Base-by-base conservation (phyloP, 2,797 vertebrate species). In the Rhinatrema bivittatum region DNA sequence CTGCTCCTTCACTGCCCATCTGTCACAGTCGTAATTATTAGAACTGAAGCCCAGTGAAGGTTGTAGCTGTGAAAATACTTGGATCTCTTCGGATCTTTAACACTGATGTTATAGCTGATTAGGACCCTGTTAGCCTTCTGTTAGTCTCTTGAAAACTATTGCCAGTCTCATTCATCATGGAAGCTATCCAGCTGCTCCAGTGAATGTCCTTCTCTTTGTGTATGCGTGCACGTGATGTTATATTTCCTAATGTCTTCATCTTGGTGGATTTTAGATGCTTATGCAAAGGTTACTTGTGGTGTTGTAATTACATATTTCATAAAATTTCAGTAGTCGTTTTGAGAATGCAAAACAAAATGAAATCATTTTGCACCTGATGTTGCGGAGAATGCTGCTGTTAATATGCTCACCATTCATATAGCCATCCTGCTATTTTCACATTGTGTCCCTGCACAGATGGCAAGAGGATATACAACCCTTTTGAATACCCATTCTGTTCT, bases 11-110 rank as follows among this genome's bases (percentile, higher is more conserved):
- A 68, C 58, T 3, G 46, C 63, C 76, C 76, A 81, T 78, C 76
- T 82, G 79, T 75, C 70, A 57, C 58, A 4, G 53, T 55, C 49
- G 23, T 77, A 77, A 82, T 78, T 68, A 71, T 65, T 39, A 53
- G 66, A 65, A 62, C 60, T 60, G 52, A 43, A 54, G 46, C 72
- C 24, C 42, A 50, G 49, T 65, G 60, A 75, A 62, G 46, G 56
- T 57, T 47, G 56, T 62, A 48, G 68, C 43, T 68, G 69, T 57
- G 60, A 76, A 67, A 76, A 62, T 56, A 55, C 67, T 68, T 57
- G 25, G 53, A 73, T 72, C 74, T 69, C 73, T 72, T 77, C 71
- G 80, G 76, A 72, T 76, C 75, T 74, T 81, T 77, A 79, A 73
- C 73, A 61, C 75, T 69, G 60, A 53, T 64, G 64, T 78, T 81